Evolutionary conservation across 1,140 invertebrate genomes (phyloP).

Genomic region (Hylyphantes graminicola): DNA sequence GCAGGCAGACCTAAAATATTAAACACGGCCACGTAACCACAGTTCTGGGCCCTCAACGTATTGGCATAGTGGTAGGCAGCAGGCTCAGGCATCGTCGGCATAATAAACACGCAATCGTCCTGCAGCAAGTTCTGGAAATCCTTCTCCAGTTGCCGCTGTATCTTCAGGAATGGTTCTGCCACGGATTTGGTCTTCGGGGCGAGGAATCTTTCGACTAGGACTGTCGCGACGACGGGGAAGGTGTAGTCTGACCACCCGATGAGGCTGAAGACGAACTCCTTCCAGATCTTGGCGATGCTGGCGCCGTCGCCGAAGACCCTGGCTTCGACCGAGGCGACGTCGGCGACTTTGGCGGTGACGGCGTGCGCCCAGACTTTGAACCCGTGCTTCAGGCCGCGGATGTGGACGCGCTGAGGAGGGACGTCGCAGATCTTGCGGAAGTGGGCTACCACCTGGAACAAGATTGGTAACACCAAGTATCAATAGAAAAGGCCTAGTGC

Average conservation of each 20-base stretch:
- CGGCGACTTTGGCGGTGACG: constrained; percentile 30
- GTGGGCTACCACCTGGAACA: constrained; percentile 41
- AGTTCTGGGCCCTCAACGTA: constrained; percentile 84
- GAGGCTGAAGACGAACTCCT: constrained; percentile 28
- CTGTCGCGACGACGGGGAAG: constrained; percentile 15
- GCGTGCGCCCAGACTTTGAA: constrained; percentile 52
- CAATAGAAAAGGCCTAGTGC: too few relatives aligned
- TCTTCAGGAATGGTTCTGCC: constrained; percentile 42
- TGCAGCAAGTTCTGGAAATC: constrained; percentile 76
- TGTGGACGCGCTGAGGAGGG: constrained; percentile 39
- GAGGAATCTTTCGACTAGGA: constrained; percentile 31
- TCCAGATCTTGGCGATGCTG: background rate
- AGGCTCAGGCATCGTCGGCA: constrained; percentile 76
- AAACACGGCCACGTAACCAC: constrained; percentile 78
- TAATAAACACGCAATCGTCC: constrained; percentile 79
- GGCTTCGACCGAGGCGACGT: constrained; percentile 30
- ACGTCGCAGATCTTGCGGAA: constrained; percentile 51
- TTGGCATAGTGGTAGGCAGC: constrained; percentile 88
- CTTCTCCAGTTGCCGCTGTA: constrained; percentile 33
- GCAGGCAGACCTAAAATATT: constrained; percentile 69
- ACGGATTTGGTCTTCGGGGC: constrained; percentile 34
- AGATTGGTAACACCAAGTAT: background rate
- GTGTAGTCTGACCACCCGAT: constrained; percentile 39
- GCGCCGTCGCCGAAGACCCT: constrained; percentile 38
- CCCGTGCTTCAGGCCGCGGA: constrained; percentile 41